Evolutionary conservation across 2,888 invertebrate species (phyloP).

Genomic region (Drosophila merina): DNA sequence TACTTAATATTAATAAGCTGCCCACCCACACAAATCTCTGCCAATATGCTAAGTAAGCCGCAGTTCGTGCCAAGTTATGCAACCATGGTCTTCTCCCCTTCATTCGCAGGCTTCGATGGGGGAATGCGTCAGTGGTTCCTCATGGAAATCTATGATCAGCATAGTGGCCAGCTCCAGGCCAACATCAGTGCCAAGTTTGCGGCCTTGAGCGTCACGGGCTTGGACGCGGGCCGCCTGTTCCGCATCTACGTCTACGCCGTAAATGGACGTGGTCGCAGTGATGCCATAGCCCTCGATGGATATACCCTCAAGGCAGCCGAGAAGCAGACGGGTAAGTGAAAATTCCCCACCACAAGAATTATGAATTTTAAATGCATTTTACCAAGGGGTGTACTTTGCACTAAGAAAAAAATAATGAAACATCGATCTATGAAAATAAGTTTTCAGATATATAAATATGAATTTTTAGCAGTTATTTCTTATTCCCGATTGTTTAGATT

Average conservation of each 20-base stretch:
- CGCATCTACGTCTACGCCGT: slow-evolving; percentile 92
- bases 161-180: slow-evolving; percentile 86
- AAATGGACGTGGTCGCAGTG: slow-evolving; percentile 93
- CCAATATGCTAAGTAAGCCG: slow-evolving; percentile 41
- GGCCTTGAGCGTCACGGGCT: slow-evolving; percentile 89
- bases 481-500: too few relatives aligned
- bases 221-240: slow-evolving; percentile 91
- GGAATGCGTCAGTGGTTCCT: slow-evolving; percentile 90
- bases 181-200: slow-evolving; percentile 89
- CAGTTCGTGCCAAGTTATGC: slow-evolving; percentile 39
- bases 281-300: slow-evolving; percentile 88
- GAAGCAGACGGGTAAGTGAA: slow-evolving; percentile 89
- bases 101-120: slow-evolving; percentile 87
- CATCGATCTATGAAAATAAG: too few relatives aligned
- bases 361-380: slow-evolving; percentile 52
- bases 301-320: slow-evolving; percentile 90
- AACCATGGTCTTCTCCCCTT: slow-evolving; percentile 8
- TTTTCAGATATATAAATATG: too few relatives aligned
- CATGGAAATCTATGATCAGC: slow-evolving; percentile 89
- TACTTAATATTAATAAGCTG: slow-evolving; percentile 36
- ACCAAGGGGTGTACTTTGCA: slow-evolving; percentile 8
- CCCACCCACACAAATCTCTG: slow-evolving; percentile 4
- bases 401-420: not conserved
- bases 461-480: too few relatives aligned
- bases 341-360: not conserved